Conservation (phyloP, 2,888 invertebrate species). For the Bhutanitis thaidina region DNA sequence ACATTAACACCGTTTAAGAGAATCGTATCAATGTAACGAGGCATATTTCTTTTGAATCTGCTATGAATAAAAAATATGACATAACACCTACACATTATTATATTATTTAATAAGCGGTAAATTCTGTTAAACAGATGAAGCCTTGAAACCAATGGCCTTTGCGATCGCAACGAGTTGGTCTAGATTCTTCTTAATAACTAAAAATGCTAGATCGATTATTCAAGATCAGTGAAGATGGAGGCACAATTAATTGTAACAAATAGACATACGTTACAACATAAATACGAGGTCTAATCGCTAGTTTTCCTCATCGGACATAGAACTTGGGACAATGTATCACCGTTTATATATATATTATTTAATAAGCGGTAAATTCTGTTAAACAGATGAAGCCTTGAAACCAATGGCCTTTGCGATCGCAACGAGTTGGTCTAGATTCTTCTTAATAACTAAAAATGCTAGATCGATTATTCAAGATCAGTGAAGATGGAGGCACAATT, state of each 20-base stretch:
- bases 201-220: not conserved
- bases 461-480: slow-evolving; percentile 2
- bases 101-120: slow-evolving; percentile 10
- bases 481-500: not conserved
- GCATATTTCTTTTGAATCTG: not conserved
- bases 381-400: slow-evolving; percentile 1
- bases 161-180: not conserved
- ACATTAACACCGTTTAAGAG: slow-evolving; percentile 4
- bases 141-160: slow-evolving; percentile 5
- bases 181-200: slow-evolving; percentile 10
- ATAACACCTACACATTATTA: not conserved
- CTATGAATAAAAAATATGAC: slow-evolving; percentile 1
- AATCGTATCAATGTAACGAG: not conserved
- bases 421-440: slow-evolving; percentile 4
- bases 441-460: slow-evolving; percentile 9
- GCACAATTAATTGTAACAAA: not conserved
- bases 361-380: slow-evolving; percentile 2
- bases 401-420: slow-evolving; percentile 1
- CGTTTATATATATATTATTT: slow-evolving; percentile 17
- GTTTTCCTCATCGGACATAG: no score
- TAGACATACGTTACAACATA: no score
- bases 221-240: slow-evolving; percentile 5
- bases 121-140: slow-evolving; percentile 4
- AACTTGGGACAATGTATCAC: no score
- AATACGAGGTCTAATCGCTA: no score